Evolutionary conservation across 2,888 invertebrate species (phyloP), one percentile per base, ranked within the genome.

Genomic region (Drosophila leonis): DNA sequence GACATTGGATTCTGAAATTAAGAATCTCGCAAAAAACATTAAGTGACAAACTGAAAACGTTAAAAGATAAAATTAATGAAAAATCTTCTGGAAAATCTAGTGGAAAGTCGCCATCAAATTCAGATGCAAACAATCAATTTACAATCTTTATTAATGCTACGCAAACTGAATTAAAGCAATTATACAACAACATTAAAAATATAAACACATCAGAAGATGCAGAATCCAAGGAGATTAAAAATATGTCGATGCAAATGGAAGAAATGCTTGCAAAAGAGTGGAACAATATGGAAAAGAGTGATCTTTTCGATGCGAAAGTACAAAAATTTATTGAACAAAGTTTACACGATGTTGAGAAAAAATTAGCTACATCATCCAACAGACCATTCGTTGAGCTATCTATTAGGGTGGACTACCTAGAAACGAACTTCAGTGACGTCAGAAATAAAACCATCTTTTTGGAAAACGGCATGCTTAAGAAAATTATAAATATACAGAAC

Each of bases 401-500:
- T 15, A 27, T 1, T 3, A 66, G 48, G 18, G 31, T 75, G 12
- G 39, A 33, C 18, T 18, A 37, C 1, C 13, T 70, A 9, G 55
- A 75, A 57, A 41, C 44, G 0, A 39, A 39, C 12, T 42, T 62
- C 3, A 46, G n/a, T 2, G 35, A 41, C 12, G 49, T 41, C 15
- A 44, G 0, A 12, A 64, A 15, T n/a, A 20, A n/a, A 42, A 55
- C 18, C 12, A 8, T 13, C 0, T 13, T 12, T 4, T 10, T 15
- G 10, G 41, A 39, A 41, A 15, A 49, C 24, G 20, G 2, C 1
- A 33, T 66, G 42, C n/a, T 44, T 15, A 24, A 42, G 0, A 51
- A 18, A 2, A 56, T 75, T n/a, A 27, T 27, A 6, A 0, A 27
- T 15, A 9, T 71, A 4, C 29, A 71, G 31, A 24, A 37, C 8